These are phyloP conservation scores for Scomberomorus guttatus DNA, from an alignment of 2,797 vertebrate genomes.

Conservation along the genomic window DNA sequence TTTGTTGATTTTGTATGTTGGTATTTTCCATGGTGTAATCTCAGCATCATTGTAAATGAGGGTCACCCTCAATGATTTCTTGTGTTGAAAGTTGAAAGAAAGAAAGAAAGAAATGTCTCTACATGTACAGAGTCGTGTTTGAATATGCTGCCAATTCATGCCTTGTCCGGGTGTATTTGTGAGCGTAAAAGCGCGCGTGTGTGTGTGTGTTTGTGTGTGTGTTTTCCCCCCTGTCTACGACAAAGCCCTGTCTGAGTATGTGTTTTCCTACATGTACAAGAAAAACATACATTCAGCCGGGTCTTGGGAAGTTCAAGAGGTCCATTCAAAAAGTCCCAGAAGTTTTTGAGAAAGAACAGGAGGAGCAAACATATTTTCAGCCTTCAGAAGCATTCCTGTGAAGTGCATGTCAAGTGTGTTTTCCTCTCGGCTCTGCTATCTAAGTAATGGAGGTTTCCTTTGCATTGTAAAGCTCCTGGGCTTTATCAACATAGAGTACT, in stretches of 20 bases:
- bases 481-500: slow-evolving; percentile 40
- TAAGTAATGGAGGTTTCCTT: slow-evolving; percentile 53
- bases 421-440: slow-evolving; percentile 52
- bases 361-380: slow-evolving; percentile 54
- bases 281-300: slow-evolving; percentile 52
- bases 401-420: slow-evolving; percentile 59
- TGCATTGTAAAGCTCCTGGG: slow-evolving; percentile 29
- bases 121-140: slow-evolving; percentile 3
- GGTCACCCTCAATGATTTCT: too few species aligned
- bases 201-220: neutral
- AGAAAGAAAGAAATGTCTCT: neutral
- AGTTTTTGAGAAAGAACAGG: slow-evolving; percentile 50
- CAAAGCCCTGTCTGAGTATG: neutral
- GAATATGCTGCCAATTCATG: slow-evolving; percentile 12
- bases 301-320: slow-evolving; percentile 48
- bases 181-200: neutral
- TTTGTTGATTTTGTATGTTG: too few species aligned
- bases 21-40: too few species aligned
- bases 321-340: slow-evolving; percentile 44
- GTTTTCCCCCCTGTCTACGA: too few species aligned
- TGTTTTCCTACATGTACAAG: slow-evolving; percentile 22
- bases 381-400: slow-evolving; percentile 46
- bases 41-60: too few species aligned
- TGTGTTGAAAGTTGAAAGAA: too few species aligned
- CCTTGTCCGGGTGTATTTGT: neutral